A percentile compares a stretch with the other conserved stretches of the same genome.
Evolutionary conservation across 2,113 vertebrate genomes (phyloP).

Genomic region (Kryptolebias marmoratus): DNA sequence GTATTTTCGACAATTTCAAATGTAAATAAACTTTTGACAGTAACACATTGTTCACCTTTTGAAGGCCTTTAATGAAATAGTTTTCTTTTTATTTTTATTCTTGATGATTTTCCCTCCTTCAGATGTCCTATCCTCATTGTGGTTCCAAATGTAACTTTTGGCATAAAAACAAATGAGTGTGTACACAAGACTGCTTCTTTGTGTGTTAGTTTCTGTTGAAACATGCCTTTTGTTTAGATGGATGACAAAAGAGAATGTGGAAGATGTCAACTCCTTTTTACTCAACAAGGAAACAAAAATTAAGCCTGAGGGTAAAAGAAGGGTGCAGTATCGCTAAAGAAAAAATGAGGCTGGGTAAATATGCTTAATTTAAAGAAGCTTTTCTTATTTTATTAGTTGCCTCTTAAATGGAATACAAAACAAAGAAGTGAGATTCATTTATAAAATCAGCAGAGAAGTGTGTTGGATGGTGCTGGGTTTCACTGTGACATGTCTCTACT

Average conservation of each 20-base stretch:
- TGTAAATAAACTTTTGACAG: too few relatives aligned
- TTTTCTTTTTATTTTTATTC: too few relatives aligned
- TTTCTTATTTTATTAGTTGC: not conserved
- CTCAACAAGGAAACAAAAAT: not conserved
- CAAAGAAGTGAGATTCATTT: not conserved
- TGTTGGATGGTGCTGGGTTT: constrained; percentile 55
- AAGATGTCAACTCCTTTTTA: not conserved
- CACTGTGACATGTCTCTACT: constrained; percentile 45
- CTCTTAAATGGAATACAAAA: not conserved
- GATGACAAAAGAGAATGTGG: not conserved
- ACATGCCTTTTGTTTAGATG: not conserved
- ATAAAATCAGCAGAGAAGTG: not conserved
- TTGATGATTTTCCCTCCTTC: too few relatives aligned
- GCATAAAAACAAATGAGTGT: too few relatives aligned
- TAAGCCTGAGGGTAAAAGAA: not conserved
- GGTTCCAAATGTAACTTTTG: too few relatives aligned
- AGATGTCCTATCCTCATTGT: too few relatives aligned
- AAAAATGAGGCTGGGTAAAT: not conserved
- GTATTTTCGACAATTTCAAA: too few relatives aligned
- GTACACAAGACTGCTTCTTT: too few relatives aligned
- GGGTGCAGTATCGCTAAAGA: not conserved
- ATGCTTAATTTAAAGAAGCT: not conserved
- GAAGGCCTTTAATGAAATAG: too few relatives aligned
- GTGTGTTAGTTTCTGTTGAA: too few relatives aligned
- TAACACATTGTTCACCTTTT: too few relatives aligned